Conservation (phyloP, 2,113 vertebrate species). For the Naja naja region DNA sequence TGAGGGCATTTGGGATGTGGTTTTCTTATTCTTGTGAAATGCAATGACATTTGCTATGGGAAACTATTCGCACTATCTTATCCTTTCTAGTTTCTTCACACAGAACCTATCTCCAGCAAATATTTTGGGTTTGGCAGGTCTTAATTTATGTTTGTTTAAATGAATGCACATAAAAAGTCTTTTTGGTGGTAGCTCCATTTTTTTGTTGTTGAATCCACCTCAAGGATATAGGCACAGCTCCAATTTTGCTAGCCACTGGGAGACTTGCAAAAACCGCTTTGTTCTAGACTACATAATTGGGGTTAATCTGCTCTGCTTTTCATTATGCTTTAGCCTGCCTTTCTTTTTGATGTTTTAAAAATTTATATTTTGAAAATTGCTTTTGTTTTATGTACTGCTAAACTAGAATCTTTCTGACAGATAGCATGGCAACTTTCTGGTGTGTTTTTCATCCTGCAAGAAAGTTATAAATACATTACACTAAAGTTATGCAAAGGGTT, state of each 20-base stretch:
- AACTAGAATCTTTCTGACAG: neutral
- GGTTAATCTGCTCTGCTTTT: neutral
- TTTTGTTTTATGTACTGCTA: neutral
- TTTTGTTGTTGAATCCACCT: neutral
- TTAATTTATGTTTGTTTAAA: neutral
- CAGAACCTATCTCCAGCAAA: neutral
- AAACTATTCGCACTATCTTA: neutral
- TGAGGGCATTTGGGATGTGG: neutral
- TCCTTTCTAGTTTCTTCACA: neutral
- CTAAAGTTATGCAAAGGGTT: slow-evolving; percentile 22
- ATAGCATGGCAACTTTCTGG: neutral
- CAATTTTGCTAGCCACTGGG: neutral
- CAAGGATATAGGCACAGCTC: neutral
- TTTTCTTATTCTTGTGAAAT: neutral
- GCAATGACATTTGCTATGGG: neutral
- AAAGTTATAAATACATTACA: neutral
- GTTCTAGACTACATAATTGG: neutral
- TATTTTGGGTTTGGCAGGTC: neutral
- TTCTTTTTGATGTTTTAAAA: neutral
- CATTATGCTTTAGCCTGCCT: neutral
- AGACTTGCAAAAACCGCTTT: neutral
- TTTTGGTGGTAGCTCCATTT: neutral
- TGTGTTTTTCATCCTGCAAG: neutral
- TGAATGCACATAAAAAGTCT: neutral
- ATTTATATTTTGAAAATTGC: neutral